Conservation (phyloP, 2,797 vertebrate species). For the Xenentodon cancila region DNA sequence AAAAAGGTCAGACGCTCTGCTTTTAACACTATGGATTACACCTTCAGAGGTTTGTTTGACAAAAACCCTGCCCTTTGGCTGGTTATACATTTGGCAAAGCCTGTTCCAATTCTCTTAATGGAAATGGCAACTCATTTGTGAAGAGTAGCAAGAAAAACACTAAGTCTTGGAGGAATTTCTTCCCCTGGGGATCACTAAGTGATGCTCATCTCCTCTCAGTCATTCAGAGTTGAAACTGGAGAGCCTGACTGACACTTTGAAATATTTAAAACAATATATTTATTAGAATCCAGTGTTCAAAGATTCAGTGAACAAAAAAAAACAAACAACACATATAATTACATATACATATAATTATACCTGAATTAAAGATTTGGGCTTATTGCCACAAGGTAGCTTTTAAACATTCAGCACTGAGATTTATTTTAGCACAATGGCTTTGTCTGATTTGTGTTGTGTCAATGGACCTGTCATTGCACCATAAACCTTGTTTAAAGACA, state of each 20-base stretch:
- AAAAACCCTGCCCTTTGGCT: slow-evolving; percentile 64
- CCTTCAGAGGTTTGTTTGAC: slow-evolving; percentile 66
- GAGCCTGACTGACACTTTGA: slow-evolving; percentile 66
- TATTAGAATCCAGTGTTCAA: slow-evolving; percentile 8
- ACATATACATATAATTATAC: too few relatives aligned
- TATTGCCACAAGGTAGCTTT: background rate
- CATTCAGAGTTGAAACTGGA: slow-evolving; percentile 72
- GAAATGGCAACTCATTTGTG: slow-evolving; percentile 63
- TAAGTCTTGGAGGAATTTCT: slow-evolving; percentile 83
- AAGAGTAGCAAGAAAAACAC: slow-evolving; percentile 65
- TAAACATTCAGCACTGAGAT: background rate
- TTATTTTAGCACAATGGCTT: background rate
- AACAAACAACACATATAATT: background rate
- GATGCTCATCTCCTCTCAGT: slow-evolving; percentile 73
- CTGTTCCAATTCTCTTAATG: slow-evolving; percentile 58
- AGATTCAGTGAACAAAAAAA: background rate
- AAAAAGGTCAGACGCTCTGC: slow-evolving; percentile 53
- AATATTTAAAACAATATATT: slow-evolving; percentile 41
- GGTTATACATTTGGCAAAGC: slow-evolving; percentile 38
- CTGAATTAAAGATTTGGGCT: background rate
- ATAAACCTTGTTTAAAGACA: too few relatives aligned
- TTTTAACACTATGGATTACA: slow-evolving; percentile 72
- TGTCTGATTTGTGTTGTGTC: too few relatives aligned
- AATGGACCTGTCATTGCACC: too few relatives aligned
- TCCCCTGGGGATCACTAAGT: slow-evolving; percentile 79